A percentile compares a stretch with the other conserved stretches of the same genome.
Evolutionary conservation across 2,113 vertebrate species (phyloP).

Genomic region (Hippopotamus amphibius): DNA sequence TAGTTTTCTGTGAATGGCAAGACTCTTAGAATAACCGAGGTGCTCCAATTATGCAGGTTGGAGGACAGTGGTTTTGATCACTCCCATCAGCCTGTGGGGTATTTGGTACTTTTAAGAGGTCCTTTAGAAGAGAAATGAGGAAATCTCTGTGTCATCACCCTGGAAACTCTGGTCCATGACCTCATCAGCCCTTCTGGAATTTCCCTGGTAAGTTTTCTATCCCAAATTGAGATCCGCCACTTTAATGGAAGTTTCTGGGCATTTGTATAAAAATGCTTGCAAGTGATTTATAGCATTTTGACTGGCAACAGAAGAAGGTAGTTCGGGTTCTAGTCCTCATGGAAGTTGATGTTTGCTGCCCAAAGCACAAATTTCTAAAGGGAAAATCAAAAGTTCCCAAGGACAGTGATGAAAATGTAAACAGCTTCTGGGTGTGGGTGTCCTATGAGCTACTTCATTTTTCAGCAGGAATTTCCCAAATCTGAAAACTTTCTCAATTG

Average conservation of each 20-base stretch:
- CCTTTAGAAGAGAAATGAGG: not conserved
- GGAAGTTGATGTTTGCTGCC: not conserved
- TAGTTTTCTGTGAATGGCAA: not conserved
- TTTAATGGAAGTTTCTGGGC: not conserved
- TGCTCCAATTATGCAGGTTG: not conserved
- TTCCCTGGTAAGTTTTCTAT: conserved; percentile 17
- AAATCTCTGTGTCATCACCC: not conserved
- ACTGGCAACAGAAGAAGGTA: not conserved
- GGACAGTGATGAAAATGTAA: not conserved
- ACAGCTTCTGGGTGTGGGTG: not conserved
- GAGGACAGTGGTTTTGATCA: not conserved
- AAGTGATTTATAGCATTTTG: not conserved
- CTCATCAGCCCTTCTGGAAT: conserved; percentile 37
- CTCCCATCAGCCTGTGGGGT: not conserved
- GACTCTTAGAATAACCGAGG: not conserved
- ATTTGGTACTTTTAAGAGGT: conserved; percentile 37
- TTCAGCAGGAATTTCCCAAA: conserved; percentile 21
- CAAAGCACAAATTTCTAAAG: not conserved
- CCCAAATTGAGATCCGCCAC: not conserved
- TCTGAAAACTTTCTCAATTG: not conserved
- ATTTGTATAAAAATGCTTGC: not conserved
- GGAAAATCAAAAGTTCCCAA: not conserved
- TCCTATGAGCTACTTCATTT: not conserved
- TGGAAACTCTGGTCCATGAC: conserved; percentile 14
- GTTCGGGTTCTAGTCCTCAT: not conserved